phyloP scores from a whole-genome alignment of 2,797 vertebrate species.

The Hippocampus kuda region DNA sequence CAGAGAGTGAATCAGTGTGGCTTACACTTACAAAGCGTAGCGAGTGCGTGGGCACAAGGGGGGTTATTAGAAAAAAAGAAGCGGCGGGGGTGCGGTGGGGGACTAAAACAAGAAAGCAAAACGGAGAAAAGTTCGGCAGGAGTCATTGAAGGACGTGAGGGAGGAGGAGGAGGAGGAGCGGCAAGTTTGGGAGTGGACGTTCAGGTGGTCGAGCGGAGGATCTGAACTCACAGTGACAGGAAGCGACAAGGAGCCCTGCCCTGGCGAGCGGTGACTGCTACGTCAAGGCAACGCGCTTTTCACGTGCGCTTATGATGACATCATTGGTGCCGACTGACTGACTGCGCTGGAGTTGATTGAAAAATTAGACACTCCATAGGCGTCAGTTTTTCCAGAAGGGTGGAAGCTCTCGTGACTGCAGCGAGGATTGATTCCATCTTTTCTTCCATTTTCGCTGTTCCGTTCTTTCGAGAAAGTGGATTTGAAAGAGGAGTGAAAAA shows the following conservation, averaged over 20 bases:
- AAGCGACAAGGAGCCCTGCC: slow-evolving; percentile 57
- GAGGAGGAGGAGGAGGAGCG: slow-evolving; percentile 40
- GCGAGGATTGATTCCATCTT: not conserved
- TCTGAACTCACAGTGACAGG: slow-evolving; percentile 28
- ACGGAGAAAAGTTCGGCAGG: slow-evolving; percentile 26
- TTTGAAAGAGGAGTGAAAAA: not conserved
- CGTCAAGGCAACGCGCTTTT: not conserved
- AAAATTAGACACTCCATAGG: not conserved
- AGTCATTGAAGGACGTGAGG: slow-evolving; percentile 27
- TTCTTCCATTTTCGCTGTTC: not conserved
- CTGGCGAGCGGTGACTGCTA: slow-evolving; percentile 35
- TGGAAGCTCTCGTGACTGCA: not conserved
- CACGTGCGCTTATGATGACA: not conserved
- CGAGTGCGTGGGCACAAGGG: slow-evolving; percentile 13
- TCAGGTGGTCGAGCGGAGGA: slow-evolving; percentile 49
- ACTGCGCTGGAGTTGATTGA: not conserved
- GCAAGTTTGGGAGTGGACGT: slow-evolving; percentile 36
- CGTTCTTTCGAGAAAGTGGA: not conserved
- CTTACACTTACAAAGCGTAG: slow-evolving; percentile 24
- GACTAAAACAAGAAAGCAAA: slow-evolving; percentile 28
- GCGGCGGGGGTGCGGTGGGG: not conserved
- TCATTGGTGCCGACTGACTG: not conserved
- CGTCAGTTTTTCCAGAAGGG: not conserved
- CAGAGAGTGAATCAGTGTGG: slow-evolving; percentile 45
- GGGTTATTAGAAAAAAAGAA: not conserved